Conservation (phyloP, 1,140 invertebrate species). For the Venturia canescens region DNA sequence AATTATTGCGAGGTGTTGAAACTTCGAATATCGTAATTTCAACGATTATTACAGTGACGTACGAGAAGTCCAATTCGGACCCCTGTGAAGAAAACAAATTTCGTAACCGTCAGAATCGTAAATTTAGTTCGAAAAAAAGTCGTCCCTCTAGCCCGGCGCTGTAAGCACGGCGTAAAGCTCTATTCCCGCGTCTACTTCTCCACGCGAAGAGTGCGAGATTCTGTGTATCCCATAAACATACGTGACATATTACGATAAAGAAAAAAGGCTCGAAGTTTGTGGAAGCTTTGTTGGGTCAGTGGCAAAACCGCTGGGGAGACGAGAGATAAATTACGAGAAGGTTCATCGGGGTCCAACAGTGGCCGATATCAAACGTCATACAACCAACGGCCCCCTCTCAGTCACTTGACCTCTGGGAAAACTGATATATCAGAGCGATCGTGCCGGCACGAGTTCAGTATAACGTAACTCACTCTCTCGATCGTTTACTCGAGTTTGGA, state of each 20-base stretch:
- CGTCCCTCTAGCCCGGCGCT: too few relatives aligned
- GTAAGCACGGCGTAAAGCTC: too few relatives aligned
- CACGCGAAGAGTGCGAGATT: too few relatives aligned
- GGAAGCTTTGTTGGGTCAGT: constrained; percentile 26
- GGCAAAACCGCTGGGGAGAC: constrained; percentile 16
- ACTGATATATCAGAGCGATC: not conserved
- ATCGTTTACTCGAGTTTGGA: not conserved
- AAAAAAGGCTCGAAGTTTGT: not conserved
- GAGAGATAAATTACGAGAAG: not conserved
- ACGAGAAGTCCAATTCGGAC: too few relatives aligned
- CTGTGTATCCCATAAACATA: not conserved
- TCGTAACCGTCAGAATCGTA: too few relatives aligned
- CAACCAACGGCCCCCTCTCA: not conserved
- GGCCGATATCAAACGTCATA: constrained; percentile 3
- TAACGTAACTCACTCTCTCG: not conserved
- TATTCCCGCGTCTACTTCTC: too few relatives aligned
- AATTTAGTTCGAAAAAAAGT: too few relatives aligned
- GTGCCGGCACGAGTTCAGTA: constrained; percentile 15
- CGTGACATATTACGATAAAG: not conserved
- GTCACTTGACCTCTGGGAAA: not conserved
- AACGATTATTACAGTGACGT: too few relatives aligned
- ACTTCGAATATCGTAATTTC: too few relatives aligned
- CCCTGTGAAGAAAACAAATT: too few relatives aligned
- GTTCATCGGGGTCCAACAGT: constrained; percentile 28
- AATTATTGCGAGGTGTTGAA: too few relatives aligned